Conservation (phyloP, 2,797 vertebrate species). For the Sylvia borin region DNA sequence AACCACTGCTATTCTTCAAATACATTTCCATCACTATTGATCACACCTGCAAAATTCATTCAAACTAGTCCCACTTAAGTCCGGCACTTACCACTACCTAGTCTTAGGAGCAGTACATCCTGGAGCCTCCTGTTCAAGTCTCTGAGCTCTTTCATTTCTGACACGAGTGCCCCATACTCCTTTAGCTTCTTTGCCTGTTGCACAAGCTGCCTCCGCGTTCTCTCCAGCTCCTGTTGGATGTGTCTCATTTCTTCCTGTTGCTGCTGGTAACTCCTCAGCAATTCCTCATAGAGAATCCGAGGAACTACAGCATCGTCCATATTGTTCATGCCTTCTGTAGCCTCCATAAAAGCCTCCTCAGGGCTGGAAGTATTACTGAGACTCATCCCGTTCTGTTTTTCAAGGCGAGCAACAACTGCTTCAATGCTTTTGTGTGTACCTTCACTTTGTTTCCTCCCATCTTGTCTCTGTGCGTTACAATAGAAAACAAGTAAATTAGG, state of each 20-base stretch:
- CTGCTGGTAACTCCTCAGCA: constrained; percentile 95
- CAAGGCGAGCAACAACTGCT: constrained; percentile 95
- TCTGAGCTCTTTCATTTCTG: constrained; percentile 97
- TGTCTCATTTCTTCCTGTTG: constrained; percentile 97
- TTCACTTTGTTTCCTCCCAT: constrained; percentile 81
- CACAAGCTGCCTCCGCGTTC: constrained; percentile 95
- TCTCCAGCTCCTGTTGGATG: constrained; percentile 96
- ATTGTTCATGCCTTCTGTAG: constrained; percentile 85
- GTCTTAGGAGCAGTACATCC: constrained; percentile 95
- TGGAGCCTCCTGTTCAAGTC: constrained; percentile 98
- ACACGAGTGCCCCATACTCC: constrained; percentile 94
- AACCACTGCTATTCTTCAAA: constrained; percentile 54
- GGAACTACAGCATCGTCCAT: constrained; percentile 86
- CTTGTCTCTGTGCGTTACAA: constrained; percentile 76
- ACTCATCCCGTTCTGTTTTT: constrained; percentile 88
- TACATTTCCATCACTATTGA: constrained; percentile 30
- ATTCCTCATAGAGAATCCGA: constrained; percentile 93
- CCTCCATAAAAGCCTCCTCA: constrained; percentile 84
- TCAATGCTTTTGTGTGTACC: constrained; percentile 92
- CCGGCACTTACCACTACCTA: constrained; percentile 92
- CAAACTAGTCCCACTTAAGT: constrained; percentile 60
- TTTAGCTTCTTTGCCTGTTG: constrained; percentile 99
- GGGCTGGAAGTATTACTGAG: constrained; percentile 85
- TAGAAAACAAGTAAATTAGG: constrained; percentile 22
- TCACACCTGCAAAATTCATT: constrained; percentile 53